Evolutionary conservation across 2,888 invertebrate species (phyloP), one percentile per base, ranked within the genome.

Genomic region (Temnothorax unifasciatus): DNA sequence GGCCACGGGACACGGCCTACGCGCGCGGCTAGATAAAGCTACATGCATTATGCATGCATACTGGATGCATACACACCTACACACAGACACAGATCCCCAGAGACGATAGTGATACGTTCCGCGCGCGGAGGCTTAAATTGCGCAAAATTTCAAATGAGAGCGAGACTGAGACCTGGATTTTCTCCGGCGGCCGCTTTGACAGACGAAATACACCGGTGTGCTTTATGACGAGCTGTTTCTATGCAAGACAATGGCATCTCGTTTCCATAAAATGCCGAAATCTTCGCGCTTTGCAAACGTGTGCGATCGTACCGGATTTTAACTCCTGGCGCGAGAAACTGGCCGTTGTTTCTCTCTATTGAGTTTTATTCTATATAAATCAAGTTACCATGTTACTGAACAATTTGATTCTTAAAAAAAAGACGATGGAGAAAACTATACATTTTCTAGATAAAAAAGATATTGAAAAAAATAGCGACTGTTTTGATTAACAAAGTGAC

Each of bases 31-130:
- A 88, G 88, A 88, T 88, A 88, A 88, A 86, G 77, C 83, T 61
- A 25, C 52, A 84, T 84, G 77, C 83, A 88, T 88, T 82, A 88
- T 88, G 85, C 83, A 88, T 88, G 88, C 83, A 83, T 85, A 47
- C 52, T 74, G 69, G 38, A 74, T 71, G 52, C 74, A 84, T 59
- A 59, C 21, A 66, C 74, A 76, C 61, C 81, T 61, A 50, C 44
- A 59, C 64, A 38, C n/a, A 38, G 38, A 69, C 18, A 29, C 25
- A 68, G 66, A 52, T 25, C 47, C 73, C 21, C 8, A 21, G 34
- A 57, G 79, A 61, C 59, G 79, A 73, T 81, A 81, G 59, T 47
- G 59, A 47, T 81, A 81, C 68, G 77, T 74, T 74, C 15, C 61
- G 74, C 74, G 61, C 61, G 74, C 74, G 61, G n/a, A 47, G 74